Evolutionary conservation across 2,113 vertebrate genomes (phyloP).

Genomic region (Clarias macrocephalus): DNA sequence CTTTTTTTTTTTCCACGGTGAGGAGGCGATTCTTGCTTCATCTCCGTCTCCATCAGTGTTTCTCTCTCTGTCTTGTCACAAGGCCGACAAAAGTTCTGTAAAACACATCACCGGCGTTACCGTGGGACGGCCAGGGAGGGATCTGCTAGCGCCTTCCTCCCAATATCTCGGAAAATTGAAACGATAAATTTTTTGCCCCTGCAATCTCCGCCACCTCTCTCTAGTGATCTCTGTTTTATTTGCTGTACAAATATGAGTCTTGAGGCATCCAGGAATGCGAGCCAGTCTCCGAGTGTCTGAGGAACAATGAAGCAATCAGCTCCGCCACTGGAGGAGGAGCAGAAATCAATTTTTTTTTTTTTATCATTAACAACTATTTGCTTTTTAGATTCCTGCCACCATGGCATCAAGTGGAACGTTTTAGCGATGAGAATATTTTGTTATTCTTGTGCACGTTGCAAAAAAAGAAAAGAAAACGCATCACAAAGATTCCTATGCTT

Average conservation of each 20-base stretch:
- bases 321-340: not conserved
- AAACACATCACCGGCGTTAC: conserved; percentile 69
- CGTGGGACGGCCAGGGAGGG: conserved; percentile 64
- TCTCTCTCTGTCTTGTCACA: conserved; percentile 30
- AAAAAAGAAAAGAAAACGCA: not conserved
- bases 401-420: not conserved
- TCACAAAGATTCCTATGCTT: not conserved
- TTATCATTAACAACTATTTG: not conserved
- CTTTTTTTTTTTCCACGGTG: not conserved
- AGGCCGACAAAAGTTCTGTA: conserved; percentile 28
- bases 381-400: not conserved
- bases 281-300: not conserved
- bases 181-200: conserved; percentile 63
- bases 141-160: conserved; percentile 60
- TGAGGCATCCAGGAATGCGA: not conserved
- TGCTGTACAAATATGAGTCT: conserved; percentile 45
- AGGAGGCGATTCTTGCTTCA: not conserved
- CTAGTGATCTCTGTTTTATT: conserved; percentile 41
- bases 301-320: conserved; percentile 11
- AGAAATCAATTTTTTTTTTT: conserved; percentile 7
- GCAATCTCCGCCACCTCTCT: conserved; percentile 28
- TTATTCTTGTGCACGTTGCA: not conserved
- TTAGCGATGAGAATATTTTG: not conserved
- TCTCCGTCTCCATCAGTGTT: not conserved
- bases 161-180: conserved; percentile 72